These are phyloP conservation scores for Sminthurinus signatus DNA, from an alignment of 1,140 invertebrate species.

Conservation along the genomic window DNA sequence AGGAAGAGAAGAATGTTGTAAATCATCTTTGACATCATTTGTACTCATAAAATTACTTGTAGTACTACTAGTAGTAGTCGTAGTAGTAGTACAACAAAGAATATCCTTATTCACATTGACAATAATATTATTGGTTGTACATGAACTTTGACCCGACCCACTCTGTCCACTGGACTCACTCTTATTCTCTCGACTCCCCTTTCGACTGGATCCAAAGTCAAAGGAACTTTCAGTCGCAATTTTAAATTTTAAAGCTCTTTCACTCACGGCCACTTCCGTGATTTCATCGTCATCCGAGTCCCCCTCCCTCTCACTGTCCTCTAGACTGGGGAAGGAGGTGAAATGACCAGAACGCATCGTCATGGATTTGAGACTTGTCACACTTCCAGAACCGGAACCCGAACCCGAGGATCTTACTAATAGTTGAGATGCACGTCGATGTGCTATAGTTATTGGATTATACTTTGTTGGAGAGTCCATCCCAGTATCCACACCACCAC, in stretches of 20 bases:
- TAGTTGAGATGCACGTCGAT: conserved; percentile 24
- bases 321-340: conserved; percentile 32
- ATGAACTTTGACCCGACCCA: neutral
- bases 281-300: conserved; percentile 58
- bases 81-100: too few relatives aligned
- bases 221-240: conserved; percentile 55
- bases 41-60: too few relatives aligned
- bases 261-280: conserved; percentile 67
- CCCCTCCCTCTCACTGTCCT: conserved; percentile 27
- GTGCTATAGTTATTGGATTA: conserved; percentile 13
- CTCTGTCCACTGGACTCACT: conserved; percentile 33
- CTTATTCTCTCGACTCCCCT: conserved; percentile 52
- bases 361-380: conserved; percentile 7
- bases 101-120: too few relatives aligned
- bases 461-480: neutral
- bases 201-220: conserved; percentile 44
- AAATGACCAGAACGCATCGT: neutral
- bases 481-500: neutral
- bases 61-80: too few relatives aligned
- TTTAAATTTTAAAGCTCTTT: conserved; percentile 60
- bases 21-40: too few relatives aligned
- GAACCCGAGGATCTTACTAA: conserved; percentile 14
- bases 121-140: too few relatives aligned
- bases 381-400: too few relatives aligned
- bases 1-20: too few relatives aligned